Evolutionary conservation across 2,888 invertebrate genomes (phyloP).

Genomic region (Tupiocoris notatus): DNA sequence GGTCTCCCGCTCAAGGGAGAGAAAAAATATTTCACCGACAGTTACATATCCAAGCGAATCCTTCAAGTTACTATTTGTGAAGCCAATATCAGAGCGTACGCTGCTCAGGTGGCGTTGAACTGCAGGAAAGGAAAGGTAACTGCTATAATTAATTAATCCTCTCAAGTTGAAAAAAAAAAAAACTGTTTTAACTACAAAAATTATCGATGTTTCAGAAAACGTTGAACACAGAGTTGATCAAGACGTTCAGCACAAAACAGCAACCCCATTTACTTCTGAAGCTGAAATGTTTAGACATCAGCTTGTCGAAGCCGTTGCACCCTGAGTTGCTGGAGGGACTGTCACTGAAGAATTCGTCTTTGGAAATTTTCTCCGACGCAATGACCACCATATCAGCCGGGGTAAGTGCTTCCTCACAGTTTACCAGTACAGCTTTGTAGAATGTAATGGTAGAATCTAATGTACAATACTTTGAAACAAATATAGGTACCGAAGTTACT

Average conservation of each 20-base stretch:
- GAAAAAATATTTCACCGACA: conserved; percentile 39
- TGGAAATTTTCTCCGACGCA: conserved; percentile 43
- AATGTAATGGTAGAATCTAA: too few relatives aligned
- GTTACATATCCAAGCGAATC: conserved; percentile 46
- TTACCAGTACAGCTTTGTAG: neutral
- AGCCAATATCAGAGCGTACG: conserved; percentile 47
- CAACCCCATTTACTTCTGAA: conserved; percentile 42
- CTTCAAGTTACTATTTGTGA: conserved; percentile 49
- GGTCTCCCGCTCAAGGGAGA: conserved; percentile 2
- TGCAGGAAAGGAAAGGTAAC: conserved; percentile 30
- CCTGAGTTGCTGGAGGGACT: conserved; percentile 44
- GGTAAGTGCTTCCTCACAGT: conserved; percentile 35
- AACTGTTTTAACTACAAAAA: neutral
- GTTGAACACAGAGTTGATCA: conserved; percentile 31
- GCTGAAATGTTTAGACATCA: conserved; percentile 48
- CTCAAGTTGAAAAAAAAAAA: neutral
- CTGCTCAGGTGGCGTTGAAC: conserved; percentile 40
- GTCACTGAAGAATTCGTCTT: conserved; percentile 21
- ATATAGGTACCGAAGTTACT: too few relatives aligned
- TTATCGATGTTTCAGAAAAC: conserved; percentile 26
- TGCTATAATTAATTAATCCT: neutral
- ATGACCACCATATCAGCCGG: conserved; percentile 45
- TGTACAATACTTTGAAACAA: too few relatives aligned
- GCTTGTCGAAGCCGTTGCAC: conserved; percentile 47
- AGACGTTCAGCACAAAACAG: conserved; percentile 31